Base-by-base conservation (phyloP, 2,113 vertebrate genomes). In the Rallus limicola region DNA sequence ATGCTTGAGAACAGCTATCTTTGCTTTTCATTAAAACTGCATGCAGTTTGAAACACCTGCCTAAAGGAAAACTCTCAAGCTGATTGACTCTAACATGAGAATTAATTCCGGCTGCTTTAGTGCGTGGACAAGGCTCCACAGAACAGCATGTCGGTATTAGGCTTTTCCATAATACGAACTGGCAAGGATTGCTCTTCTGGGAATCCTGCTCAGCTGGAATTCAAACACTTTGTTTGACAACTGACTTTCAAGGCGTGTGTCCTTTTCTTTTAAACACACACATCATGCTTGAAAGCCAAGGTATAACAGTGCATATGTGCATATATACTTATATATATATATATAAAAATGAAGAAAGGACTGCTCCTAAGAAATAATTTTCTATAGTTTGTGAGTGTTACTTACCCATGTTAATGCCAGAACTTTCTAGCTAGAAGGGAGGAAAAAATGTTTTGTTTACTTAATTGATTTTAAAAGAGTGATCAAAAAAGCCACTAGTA, bases 31-130 rank as follows among this genome's bases (percentile, higher is more conserved):
- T 97, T 97, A 96, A 93, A 97, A 88, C 83, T 62, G 65, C 72
- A 50, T 40, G 88, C 83, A 82, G 92, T 96, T 89, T 62, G 92
- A 91, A 96, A 91, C 78, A 95, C 81, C 93, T 96, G 96, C 93
- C 92, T 97, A 90, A 86, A 94, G 91, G 88, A 96, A 92, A 96
- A 94, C 83, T 96, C 95, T 93, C 95, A 78, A 46, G 88, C 88
- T 93, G 92, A 96, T 92, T 93, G 93, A 92, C 74, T 96, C 83
- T 79, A 96, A 96, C 92, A 91, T 69, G 70, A 95, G 95, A 97
- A 96, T 96, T 96, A 96, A 97, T 96, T 96, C 96, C 85, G 95
- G 88, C 86, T 93, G 93, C 83, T 91, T 69, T 56, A 93, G 72
- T 7, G 74, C 2, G 7, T 63, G 88, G 93, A 93, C 62, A 79